Evolutionary conservation across 2,113 vertebrate genomes (phyloP), one percentile per base, ranked within the genome.

Genomic region (Entelurus aequoreus): DNA sequence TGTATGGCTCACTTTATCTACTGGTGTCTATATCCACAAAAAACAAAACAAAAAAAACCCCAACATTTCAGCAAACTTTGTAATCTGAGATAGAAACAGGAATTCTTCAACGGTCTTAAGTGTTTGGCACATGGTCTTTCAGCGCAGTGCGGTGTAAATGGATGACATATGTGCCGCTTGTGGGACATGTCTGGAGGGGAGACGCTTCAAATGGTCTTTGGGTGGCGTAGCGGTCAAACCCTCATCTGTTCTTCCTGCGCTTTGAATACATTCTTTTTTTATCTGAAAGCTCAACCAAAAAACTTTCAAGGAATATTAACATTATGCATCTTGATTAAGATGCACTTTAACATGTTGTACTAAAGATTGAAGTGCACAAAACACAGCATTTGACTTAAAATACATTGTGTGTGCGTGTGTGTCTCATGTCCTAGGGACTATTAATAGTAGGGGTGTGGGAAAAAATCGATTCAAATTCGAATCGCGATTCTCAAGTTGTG

Each of bases 121-220:
- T 76, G 77, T 69, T 63, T 70, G 70, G 75, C 77, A 57, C 62
- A 50, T 54, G 63, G 67, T 68, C 66, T 66, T 54, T 63, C 47
- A 15, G 58, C 38, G 50, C 58, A 48, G 44, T 46, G 44, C 52
- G 50, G 61, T 63, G 74, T 71, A 71, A 84, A 80, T 82, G 80
- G 73, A 69, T 78, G 16, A 63, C 73, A 81, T 64, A 65, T 84
- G 80, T 72, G 68, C 53, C 60, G 63, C 54, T 53, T 48, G 54
- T 54, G 62, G 76, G 68, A 59, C 59, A 57, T 60, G 21, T 62
- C 49, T 66, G 68, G 79, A 75, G 72, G 71, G 63, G 57, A 77
- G 80, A 81, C 28, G 46, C 78, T 80, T 81, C 67, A 80, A 71
- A 71, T 36, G 54, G 54, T 40, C 54, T 56, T 56, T 48, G 58